Evolutionary conservation across 2,888 invertebrate species (phyloP), one percentile per base, ranked within the genome.

Genomic region (Folsomia manolachei): DNA sequence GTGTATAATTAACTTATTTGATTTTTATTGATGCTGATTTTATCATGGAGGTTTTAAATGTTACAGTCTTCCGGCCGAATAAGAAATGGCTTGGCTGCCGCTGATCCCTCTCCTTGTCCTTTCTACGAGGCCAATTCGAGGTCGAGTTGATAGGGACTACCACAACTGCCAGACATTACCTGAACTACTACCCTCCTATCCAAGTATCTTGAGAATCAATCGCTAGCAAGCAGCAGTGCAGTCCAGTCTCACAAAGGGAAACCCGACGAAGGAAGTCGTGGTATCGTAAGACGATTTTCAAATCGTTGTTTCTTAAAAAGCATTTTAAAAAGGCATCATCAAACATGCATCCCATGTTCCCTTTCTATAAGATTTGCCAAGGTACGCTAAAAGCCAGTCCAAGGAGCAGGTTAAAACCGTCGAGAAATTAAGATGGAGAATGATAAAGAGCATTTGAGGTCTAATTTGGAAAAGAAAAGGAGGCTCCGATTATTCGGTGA

Each of bases 61-160:
- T 79, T 79, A 71, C 79, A 79, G 79, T 79, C 78, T 71, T 75
- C 78, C 78, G 75, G 75, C 75, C 76, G 74, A 74, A 74, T 71
- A 73, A 78, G 72, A 74, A 74, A 77, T 73, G 78, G 76, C 75
- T 78, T 79, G 77, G 75, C 79, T 79, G 78, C 78, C 77, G 74
- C 78, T 75, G 75, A 73, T 78, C 75, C 56, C 56, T 56, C 56
- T 56, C 56, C 78, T 70, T 75, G 78, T n/a, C n/a, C n/a, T n/a
- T n/a, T n/a, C n/a, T n/a, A n/a, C 74, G 78, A 77, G 75, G 76
- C 70, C 77, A 79, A 76, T 71, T 75, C 76, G 63, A 63, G 56
- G 71, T 66, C 61, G 68, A 71, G 61, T 71, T 64, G 63, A 60
- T 53, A 56, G 19, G 56, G 7, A 51, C 51, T n/a, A n/a, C n/a